Base-by-base conservation (phyloP, 2,888 invertebrate species). In the Erebia ligea region DNA sequence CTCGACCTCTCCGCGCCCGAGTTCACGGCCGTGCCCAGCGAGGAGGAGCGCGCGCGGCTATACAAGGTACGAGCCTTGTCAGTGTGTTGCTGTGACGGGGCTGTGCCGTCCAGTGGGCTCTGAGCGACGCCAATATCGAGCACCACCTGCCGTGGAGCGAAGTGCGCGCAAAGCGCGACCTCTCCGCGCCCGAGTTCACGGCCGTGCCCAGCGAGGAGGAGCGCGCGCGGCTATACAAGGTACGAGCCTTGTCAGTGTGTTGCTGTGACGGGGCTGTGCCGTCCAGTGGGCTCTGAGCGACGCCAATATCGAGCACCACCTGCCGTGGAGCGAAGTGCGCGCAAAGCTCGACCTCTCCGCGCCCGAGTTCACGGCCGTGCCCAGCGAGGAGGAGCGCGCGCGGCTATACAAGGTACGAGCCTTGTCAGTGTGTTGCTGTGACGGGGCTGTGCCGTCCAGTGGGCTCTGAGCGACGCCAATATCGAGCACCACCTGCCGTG, bases 161-260 rank as follows among this genome's bases (percentile, higher is more conserved):
- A 73, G 95, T 95, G 13, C 94, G 95, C 72, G 87, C 94, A 10
- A 96, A 96, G 82, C 92, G 96, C 54, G 88, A 95, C 75, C 91
- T 98, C 59, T 95, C 95, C 78, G 95, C 96, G 70, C 97, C 98
- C 54, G 97, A 98, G 73, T 98, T 97, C 85, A 94, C 95, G 67
- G 96, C 97, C 0, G 96, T 99, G 70, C 97, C 98, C 78, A 96
- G 96, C 57, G 98, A 99, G 80, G 94, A 97, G 66, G 94, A 95
- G 15, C 94, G 95, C 57, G 95, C 96, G 61, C 94, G 96, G 72
- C 92, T 97, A 73, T 98, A 96, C 86, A 96, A 96, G 92, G 96
- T 96, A 25, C 9, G 25, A 42, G 63, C 52, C n/a, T 52, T 9
- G 52, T 17, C 52, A 9, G 52, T 17, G 52, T 17, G 52, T 9